phyloP scores from a whole-genome alignment of 2,113 vertebrate genomes.

The Microtus richardsoni region DNA sequence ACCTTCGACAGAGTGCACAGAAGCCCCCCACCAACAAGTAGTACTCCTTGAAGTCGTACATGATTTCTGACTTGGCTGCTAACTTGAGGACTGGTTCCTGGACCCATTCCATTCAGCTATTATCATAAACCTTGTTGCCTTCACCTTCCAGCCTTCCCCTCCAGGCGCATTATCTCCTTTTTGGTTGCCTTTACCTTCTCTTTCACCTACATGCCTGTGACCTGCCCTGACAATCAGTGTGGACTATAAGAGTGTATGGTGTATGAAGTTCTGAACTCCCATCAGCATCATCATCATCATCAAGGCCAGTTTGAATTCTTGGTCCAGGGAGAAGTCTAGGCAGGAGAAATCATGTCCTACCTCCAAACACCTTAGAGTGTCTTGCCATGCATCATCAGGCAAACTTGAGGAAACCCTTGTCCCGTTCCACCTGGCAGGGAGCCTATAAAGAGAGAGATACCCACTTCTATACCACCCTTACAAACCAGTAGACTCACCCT shows the following conservation, averaged over 20 bases:
- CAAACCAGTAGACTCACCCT: constrained; percentile 49
- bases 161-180: constrained; percentile 19
- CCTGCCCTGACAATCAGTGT: constrained; percentile 56
- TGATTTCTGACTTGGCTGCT: constrained; percentile 68
- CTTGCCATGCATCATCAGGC: constrained; percentile 73
- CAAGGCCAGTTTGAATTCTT: constrained; percentile 49
- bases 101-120: constrained; percentile 69
- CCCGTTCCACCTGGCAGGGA: constrained; percentile 51
- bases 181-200: constrained; percentile 56
- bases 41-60: constrained; percentile 54
- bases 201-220: constrained; percentile 74
- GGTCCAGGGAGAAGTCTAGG: constrained; percentile 63
- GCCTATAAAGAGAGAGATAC: constrained; percentile 57
- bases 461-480: constrained; percentile 54
- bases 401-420: constrained; percentile 69
- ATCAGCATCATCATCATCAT: constrained; percentile 24
- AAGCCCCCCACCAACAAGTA: constrained; percentile 64
- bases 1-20: constrained; percentile 72
- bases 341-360: constrained; percentile 74
- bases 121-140: constrained; percentile 70
- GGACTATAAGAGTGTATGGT: constrained; percentile 34
- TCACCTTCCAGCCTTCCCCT: constrained; percentile 14
- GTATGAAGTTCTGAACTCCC: constrained; percentile 50
- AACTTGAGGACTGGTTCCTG: constrained; percentile 71
- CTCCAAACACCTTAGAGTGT: constrained; percentile 70